phyloP scores from a whole-genome alignment of 2,888 invertebrate species.

The Tachina grossa region DNA sequence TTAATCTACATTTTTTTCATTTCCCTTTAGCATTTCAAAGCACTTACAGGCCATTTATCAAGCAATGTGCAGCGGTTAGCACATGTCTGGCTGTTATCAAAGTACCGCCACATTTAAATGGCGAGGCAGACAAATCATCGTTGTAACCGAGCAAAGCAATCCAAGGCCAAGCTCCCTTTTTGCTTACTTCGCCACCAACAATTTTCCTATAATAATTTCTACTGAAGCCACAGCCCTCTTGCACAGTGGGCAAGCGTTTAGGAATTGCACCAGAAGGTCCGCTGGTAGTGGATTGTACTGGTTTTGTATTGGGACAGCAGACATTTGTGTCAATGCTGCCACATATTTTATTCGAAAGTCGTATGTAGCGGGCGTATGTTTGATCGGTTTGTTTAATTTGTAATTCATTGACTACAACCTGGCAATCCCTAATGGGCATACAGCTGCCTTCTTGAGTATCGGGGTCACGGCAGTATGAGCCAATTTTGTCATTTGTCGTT shows the following conservation, averaged over 20 bases:
- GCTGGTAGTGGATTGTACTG: slow-evolving; percentile 4
- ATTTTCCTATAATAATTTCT: slow-evolving; percentile 85
- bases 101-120: slow-evolving; percentile 84
- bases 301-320: slow-evolving; percentile 78
- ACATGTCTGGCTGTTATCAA: slow-evolving; percentile 85
- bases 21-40: neutral
- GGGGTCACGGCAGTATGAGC: slow-evolving; percentile 74
- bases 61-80: slow-evolving; percentile 85
- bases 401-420: slow-evolving; percentile 74
- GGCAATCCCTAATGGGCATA: slow-evolving; percentile 76
- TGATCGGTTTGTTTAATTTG: slow-evolving; percentile 74
- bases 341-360: slow-evolving; percentile 78
- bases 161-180: slow-evolving; percentile 91
- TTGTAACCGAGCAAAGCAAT: slow-evolving; percentile 89
- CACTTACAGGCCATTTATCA: slow-evolving; percentile 79
- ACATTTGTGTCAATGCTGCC: slow-evolving; percentile 73
- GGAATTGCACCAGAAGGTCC: slow-evolving; percentile 74
- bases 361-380: slow-evolving; percentile 74
- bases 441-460: slow-evolving; percentile 76
- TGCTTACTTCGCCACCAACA: slow-evolving; percentile 88
- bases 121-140: slow-evolving; percentile 80
- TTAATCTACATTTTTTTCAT: neutral
- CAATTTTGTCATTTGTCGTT: slow-evolving; percentile 66
- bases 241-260: slow-evolving; percentile 77
- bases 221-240: slow-evolving; percentile 86